Conservation (phyloP, 1,140 invertebrate genomes). For the Macrocentrus cingulum region DNA sequence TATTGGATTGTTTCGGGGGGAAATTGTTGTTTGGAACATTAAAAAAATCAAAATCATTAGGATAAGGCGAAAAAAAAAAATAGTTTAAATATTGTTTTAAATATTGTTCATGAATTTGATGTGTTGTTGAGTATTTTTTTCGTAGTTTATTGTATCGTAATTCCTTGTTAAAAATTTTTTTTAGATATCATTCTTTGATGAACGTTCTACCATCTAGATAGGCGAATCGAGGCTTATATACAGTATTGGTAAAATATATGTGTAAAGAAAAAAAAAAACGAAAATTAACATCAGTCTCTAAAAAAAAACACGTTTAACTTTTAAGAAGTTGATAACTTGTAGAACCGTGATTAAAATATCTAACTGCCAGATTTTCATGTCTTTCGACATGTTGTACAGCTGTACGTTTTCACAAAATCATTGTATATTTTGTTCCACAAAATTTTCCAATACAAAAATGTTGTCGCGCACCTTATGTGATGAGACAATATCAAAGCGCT, state of each 20-base stretch:
- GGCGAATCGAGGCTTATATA: not conserved
- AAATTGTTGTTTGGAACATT: too few species aligned
- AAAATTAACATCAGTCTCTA: not conserved
- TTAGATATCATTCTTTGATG: not conserved
- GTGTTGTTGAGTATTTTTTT: not conserved
- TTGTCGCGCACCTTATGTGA: conserved; percentile 34
- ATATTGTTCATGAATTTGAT: too few species aligned
- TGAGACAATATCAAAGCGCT: conserved; percentile 42
- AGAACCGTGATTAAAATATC: conserved; percentile 29
- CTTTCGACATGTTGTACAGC: conserved; percentile 23
- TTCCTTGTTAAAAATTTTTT: not conserved
- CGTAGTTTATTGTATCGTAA: too few species aligned
- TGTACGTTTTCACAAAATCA: conserved; percentile 25
- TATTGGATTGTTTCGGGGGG: too few species aligned
- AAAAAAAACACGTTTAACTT: not conserved
- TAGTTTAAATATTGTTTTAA: too few species aligned
- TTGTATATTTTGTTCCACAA: too few species aligned
- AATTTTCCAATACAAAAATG: conserved; percentile 31
- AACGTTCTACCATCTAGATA: not conserved
- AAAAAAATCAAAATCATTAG: too few species aligned
- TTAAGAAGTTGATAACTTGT: not conserved
- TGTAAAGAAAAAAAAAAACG: not conserved
- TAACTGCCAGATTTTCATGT: conserved; percentile 41
- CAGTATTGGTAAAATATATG: not conserved
- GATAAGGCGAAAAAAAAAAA: too few species aligned